Base-by-base conservation (phyloP, 2,797 vertebrate genomes). In the Gallinago nigripennis region DNA sequence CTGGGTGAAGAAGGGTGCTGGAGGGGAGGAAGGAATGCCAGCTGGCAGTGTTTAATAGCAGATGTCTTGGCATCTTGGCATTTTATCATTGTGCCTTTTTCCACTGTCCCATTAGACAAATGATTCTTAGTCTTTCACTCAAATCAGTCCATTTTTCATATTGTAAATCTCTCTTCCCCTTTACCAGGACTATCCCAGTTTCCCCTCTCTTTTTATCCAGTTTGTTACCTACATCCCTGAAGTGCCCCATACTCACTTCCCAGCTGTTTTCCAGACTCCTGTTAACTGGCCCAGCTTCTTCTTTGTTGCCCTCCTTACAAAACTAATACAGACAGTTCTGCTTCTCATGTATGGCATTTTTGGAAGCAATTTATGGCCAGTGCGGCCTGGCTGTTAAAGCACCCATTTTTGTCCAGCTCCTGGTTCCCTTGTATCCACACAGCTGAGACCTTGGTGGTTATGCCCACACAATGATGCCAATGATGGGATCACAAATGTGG, bases 381-480 rank as follows among this genome's bases (percentile, higher is more conserved):
- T 17, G 43, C 37, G 45, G n/a, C 63, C 54, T 81, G 43, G 14
- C 33, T 76, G 37, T 35, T 77, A 51, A 20, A 64, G 35, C 28
- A 88, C 7, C 31, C 54, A 30, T 72, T 79, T 78, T 65, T 6
- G 4, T 21, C 71, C 15, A 28, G 14, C 16, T 54, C 16, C 66
- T 76, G 18, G 7, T 70, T 70, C 39, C 21, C 16, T 58, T 63
- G 11, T 76, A 66, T 39, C 43, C 56, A 45, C 35, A 50, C 13
- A 45, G 16, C 8, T 58, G 50, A 65, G 8, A 61, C 1, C 17
- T 39, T 35, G 8, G 8, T 78, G 53, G 24, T 16, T 51, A 69
- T 61, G 11, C 37, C 81, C 46, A 46, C 30, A 6, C 25, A 16
- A 7, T 0, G 3, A 2, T 30, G 28, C 25, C 33, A 15, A 0